Conservation (phyloP, 2,113 vertebrate genomes). For the Drymodes brunneopygia region DNA sequence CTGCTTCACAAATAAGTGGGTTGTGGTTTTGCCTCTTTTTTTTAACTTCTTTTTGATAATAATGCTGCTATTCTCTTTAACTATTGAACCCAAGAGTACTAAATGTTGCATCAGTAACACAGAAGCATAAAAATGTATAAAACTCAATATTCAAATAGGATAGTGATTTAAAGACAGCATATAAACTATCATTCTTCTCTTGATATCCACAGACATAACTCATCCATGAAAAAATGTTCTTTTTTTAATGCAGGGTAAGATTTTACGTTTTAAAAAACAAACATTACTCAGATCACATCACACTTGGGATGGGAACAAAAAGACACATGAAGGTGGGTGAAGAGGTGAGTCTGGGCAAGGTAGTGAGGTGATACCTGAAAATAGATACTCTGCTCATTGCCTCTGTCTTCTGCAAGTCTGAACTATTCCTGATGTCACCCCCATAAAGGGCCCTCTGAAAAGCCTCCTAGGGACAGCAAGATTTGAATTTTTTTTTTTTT, state of each 20-base stretch:
- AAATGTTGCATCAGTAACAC: not conserved
- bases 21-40: fast-evolving
- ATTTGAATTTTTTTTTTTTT: not conserved
- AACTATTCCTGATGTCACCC: not conserved
- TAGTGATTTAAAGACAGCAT: not conserved
- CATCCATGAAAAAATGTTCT: not conserved
- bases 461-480: not conserved
- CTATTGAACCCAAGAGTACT: not conserved
- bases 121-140: not conserved
- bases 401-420: not conserved
- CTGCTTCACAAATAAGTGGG: not conserved
- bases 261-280: not conserved
- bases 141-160: not conserved
- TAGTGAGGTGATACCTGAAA: not conserved
- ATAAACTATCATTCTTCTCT: not conserved
- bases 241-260: not conserved
- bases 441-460: not conserved
- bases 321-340: not conserved
- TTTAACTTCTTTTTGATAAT: not conserved
- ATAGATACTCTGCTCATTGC: not conserved
- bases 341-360: not conserved
- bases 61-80: not conserved
- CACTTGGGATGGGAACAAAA: not conserved
- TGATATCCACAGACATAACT: not conserved
- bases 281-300: not conserved